Conservation (phyloP, 53 echinoderm and acorn worm species). For the Echinarachnius parma region DNA sequence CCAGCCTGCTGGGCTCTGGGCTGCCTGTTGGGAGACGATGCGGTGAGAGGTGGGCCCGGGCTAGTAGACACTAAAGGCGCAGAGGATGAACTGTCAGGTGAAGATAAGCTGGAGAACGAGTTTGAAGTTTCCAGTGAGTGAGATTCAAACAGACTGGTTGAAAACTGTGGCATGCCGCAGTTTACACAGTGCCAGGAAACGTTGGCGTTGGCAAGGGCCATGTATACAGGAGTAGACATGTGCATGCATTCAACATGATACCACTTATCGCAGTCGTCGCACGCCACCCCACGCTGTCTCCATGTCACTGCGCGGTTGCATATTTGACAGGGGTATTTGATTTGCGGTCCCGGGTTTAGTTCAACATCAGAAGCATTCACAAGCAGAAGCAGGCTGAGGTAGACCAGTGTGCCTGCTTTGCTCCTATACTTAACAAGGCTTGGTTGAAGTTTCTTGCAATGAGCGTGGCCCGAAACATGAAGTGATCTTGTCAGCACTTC, state of each 20-base stretch:
- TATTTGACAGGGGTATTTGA: constrained; percentile 48
- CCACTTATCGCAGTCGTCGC: constrained; percentile 6
- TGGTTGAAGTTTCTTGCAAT: too few relatives aligned
- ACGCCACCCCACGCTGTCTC: constrained; percentile 9
- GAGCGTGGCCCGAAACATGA: too few relatives aligned
- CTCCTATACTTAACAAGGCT: too few relatives aligned
- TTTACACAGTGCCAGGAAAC: constrained; percentile 5
- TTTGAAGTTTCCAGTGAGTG: constrained; percentile 26
- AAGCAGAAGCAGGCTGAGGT: too few relatives aligned
- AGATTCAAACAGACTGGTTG: constrained; percentile 35
- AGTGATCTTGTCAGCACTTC: too few relatives aligned
- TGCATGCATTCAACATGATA: constrained; percentile 15
- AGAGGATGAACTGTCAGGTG: neutral
- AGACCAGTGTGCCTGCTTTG: too few relatives aligned
- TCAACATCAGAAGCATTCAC: too few relatives aligned
- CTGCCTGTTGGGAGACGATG: constrained; percentile 1
- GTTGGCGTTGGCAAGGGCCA: neutral
- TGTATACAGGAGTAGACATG: constrained; percentile 3
- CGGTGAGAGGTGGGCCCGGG: constrained; percentile 11
- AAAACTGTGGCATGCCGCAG: neutral
- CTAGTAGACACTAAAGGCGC: neutral
- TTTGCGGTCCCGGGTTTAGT: too few relatives aligned
- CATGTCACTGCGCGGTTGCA: constrained; percentile 12
- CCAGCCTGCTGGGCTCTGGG: neutral
- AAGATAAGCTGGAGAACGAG: constrained; percentile 18